Evolutionary conservation across 2,888 invertebrate species (phyloP), one percentile per base, ranked within the genome.

Genomic region (Harpalus rufipes): DNA sequence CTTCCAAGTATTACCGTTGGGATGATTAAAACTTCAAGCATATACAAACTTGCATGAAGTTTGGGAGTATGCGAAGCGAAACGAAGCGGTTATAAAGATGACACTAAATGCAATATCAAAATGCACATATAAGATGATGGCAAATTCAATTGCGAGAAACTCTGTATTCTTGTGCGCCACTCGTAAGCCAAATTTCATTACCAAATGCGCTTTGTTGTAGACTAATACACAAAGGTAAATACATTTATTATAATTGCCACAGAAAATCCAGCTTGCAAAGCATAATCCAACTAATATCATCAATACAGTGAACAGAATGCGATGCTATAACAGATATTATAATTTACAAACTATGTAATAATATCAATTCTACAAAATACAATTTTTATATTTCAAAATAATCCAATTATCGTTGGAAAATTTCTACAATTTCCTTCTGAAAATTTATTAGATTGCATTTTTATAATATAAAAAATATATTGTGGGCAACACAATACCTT

Each of bases 181-280:
- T 63, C 63, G 32, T 25, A 68, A 39, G 68, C 14, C 68, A 68
- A 68, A 68, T 68, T 68, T 68, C 68, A 68, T 68, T 68, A 68
- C 14, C 39, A 14, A 68, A 68, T 68, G 68, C 32, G 68, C 39
- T 68, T 68, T 68, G 68, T 39, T 68, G 68, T 68, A 32, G n/a
- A 14, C 32, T 68, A 68, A 68, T 39, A 39, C 39, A 39, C 68
- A 68, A 68, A 68, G 68, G 68, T 68, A 68, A 68, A 68, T 68
- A 68, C 39, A 68, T 12, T 68, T 68, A 68, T 68, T 68, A 68
- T 68, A 39, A 68, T 68, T 39, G 32, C 44, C 44, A 51, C 44
- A 51, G 44, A 51, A 51, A 51, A 51, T 5, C 44, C 44, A 51
- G 44, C 8, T 12, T 51, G 44, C 44, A 12, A 8, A 12, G 12